Base-by-base conservation (phyloP, 2,113 vertebrate species). In the Tyrannus savana region DNA sequence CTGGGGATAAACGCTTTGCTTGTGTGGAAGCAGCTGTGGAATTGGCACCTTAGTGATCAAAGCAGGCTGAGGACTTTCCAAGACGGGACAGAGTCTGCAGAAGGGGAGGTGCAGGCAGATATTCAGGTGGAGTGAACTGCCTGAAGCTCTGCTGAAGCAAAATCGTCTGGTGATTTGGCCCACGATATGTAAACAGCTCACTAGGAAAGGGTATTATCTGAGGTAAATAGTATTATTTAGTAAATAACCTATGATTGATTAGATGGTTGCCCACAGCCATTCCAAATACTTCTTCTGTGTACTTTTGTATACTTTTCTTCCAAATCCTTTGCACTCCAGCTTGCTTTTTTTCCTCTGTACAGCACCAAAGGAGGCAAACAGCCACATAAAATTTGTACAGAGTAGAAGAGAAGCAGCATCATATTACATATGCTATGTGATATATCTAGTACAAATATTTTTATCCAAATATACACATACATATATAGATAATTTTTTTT, bases 391-490 rank as follows among this genome's bases (percentile, higher is more conserved):
- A 93, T 96, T 90, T 63, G 56, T 95, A 95, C 94, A 37, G 96
- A 97, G 81, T 88, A 97, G 96, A 98, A 96, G 95, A 98, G 96
- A 98, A 98, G 98, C 98, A 98, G 98, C 98, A 98, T 97, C 90
- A 8, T 97, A 97, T 97, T 97, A 97, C 96, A 96, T 97, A 94
- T 96, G 96, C 59, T 74, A 55, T 66, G 28, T 97, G 91, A 92
- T 67, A 22, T 96, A 94, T 96, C 97, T 97, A 97, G 96, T 96
- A 98, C 97, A 98, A 98, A 98, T 94, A 97, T 91, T 98, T 96
- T 97, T 97, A 98, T 93, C 98, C 98, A 98, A 98, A 99, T 99
- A 98, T 98, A 98, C 97, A 98, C 97, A 98, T 98, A 98, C 8
- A 82, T 47, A 64, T 17, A 78, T 7, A 87, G 59, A 42, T 19